These are phyloP conservation scores for Synergus gifuensis DNA, from an alignment of 2,888 invertebrate genomes.

Conservation along the genomic window DNA sequence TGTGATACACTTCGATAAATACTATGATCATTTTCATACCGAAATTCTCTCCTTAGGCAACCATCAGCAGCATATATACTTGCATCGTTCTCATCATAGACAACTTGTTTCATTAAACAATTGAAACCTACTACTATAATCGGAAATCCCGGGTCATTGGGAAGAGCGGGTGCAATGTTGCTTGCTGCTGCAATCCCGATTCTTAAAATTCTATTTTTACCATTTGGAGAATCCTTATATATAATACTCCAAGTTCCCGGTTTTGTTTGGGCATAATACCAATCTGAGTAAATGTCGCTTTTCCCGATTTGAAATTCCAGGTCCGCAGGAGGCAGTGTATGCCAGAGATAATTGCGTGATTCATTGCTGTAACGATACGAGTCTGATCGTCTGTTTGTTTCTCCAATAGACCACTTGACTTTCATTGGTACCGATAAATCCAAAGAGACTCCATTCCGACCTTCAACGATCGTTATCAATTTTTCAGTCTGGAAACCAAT, in stretches of 20 bases:
- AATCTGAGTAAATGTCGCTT: background rate
- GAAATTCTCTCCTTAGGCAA: background rate
- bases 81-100: background rate
- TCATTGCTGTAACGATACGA: background rate
- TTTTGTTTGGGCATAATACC: background rate
- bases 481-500: background rate
- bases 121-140: background rate
- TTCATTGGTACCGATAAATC: background rate
- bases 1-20: background rate
- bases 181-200: background rate
- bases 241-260: background rate
- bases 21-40: background rate
- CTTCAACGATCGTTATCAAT: background rate
- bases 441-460: background rate
- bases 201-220: background rate
- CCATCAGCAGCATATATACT: background rate
- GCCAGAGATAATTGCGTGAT: background rate
- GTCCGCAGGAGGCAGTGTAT: background rate
- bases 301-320: background rate
- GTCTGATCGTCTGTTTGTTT: background rate
- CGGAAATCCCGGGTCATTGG: background rate
- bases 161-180: background rate
- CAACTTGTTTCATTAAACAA: background rate
- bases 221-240: background rate
- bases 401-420: background rate